phyloP scores from a whole-genome alignment of 23 tunicate species.

The Halocynthia aurantium region DNA sequence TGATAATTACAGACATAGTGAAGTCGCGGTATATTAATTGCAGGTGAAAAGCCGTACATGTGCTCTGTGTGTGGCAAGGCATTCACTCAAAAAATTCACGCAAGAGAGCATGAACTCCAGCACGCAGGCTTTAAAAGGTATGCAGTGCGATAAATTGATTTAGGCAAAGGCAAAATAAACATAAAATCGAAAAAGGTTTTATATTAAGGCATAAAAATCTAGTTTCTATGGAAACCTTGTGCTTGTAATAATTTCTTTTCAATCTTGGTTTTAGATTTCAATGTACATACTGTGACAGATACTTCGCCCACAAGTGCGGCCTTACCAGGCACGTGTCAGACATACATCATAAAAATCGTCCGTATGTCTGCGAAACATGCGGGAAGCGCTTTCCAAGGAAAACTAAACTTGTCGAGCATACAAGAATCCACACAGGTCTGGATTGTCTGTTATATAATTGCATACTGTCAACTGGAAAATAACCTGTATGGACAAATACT shows the following conservation, averaged over 20 bases:
- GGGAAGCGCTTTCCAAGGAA: conserved; percentile 40
- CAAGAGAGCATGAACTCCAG: conserved; percentile 57
- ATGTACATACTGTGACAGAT: conserved; percentile 20
- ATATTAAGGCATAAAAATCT: too few species aligned
- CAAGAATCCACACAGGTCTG: conserved; percentile 43
- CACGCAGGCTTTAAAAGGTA: conserved; percentile 41
- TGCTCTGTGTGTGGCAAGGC: conserved; percentile 55
- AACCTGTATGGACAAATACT: too few species aligned
- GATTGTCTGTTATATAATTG: neutral
- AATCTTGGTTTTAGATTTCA: conserved; percentile 10
- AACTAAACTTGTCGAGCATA: conserved; percentile 37
- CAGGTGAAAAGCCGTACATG: conserved; percentile 41
- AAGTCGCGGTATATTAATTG: neutral
- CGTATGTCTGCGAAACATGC: conserved; percentile 41
- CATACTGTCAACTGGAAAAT: too few species aligned
- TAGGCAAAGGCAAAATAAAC: neutral
- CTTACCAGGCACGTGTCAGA: conserved; percentile 29
- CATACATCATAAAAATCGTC: conserved; percentile 35
- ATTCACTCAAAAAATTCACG: conserved; percentile 52
- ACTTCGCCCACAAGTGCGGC: conserved; percentile 44
- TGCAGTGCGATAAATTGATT: neutral
- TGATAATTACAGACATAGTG: neutral
- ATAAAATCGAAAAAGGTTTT: neutral
- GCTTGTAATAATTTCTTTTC: neutral
- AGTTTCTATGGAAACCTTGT: neutral